Evolutionary conservation across 2,797 vertebrate genomes (phyloP).

Genomic region (Neostethus bicornis): DNA sequence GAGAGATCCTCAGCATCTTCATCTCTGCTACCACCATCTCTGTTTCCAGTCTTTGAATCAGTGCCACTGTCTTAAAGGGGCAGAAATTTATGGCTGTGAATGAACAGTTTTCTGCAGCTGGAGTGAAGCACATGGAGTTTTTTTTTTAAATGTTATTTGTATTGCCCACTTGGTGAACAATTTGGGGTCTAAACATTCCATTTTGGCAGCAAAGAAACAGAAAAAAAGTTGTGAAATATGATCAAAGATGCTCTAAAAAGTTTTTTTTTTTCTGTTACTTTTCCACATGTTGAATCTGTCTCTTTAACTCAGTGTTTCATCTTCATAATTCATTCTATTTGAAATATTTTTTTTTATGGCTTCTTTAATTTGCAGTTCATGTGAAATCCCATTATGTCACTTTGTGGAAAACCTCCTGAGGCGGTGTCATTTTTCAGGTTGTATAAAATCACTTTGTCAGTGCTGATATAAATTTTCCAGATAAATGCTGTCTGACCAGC

Average conservation of each 20-base stretch:
- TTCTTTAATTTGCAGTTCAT: conserved; percentile 33
- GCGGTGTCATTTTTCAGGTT: conserved; percentile 61
- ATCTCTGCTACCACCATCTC: too few relatives aligned
- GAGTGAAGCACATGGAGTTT: conserved; percentile 47
- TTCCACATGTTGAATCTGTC: neutral
- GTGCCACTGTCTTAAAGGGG: conserved; percentile 66
- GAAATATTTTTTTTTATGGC: conserved; percentile 9
- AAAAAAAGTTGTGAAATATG: conserved; percentile 22
- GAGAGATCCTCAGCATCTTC: too few relatives aligned
- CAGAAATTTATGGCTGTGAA: conserved; percentile 57
- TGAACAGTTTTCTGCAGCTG: conserved; percentile 56
- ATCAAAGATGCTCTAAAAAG: too few relatives aligned
- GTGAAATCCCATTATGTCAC: conserved; percentile 44
- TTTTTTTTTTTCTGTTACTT: conserved; percentile 7
- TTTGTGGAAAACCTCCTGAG: conserved; percentile 49
- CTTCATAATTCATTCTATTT: conserved; percentile 8
- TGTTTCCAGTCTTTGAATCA: too few relatives aligned
- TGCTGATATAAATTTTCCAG: conserved; percentile 60
- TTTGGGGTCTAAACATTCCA: too few relatives aligned
- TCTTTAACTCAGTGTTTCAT: neutral
- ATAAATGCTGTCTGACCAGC: conserved; percentile 55
- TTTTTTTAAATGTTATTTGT: too few relatives aligned
- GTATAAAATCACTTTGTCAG: conserved; percentile 61
- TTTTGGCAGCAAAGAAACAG: conserved; percentile 46
- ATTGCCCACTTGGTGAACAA: too few relatives aligned